Evolutionary conservation across 2,888 invertebrate genomes (phyloP), one percentile per base, ranked within the genome.

Genomic region (Auanema sp.): DNA sequence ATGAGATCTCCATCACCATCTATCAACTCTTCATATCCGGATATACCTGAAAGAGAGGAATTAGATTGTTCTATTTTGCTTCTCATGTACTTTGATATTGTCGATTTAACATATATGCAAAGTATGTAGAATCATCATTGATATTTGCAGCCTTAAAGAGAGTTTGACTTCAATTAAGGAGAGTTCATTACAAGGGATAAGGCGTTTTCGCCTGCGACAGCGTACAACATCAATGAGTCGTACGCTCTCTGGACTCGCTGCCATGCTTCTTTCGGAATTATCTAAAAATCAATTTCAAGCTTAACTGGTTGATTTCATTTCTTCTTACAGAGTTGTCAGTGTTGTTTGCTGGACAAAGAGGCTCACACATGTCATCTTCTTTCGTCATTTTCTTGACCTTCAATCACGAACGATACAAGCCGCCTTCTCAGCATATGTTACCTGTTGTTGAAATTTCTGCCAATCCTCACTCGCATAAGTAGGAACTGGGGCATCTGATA

Each of bases 1-100:
- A 56, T 57, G 21, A 68, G 47, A 16, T 59, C 59, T n/a, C 73
- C 70, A 40, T 57, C 61, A 11, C 73, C 73, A 53, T 73, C 69
- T 11, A 73, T 49, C 50, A 51, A 73, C 41, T 73, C 73, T 1
- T 64, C 62, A 52, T 66, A 67, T 0, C 73, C 73, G 11, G 73
- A 53, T 18, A 72, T 33, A 16, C 71, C 71, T 71, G 52, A 41
- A 62, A 10, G 18, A 14, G 58, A 52, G 41, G 23, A n/a, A 42
- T 10, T 41, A 6, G 16, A 3, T 55, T 23, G n/a, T 50, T 51
- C 12, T 5, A 33, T 16, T 16, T 21, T n/a, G 6, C 16, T n/a
- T 6, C 24, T 43, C 3, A 21, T 47, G 16, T n/a, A 69, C 69
- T 69, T n/a, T 66, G 18, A 11, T 66, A 61, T n/a, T 58, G 42